phyloP scores from a whole-genome alignment of 2,888 invertebrate genomes.

The Ferdinandea cuprea region DNA sequence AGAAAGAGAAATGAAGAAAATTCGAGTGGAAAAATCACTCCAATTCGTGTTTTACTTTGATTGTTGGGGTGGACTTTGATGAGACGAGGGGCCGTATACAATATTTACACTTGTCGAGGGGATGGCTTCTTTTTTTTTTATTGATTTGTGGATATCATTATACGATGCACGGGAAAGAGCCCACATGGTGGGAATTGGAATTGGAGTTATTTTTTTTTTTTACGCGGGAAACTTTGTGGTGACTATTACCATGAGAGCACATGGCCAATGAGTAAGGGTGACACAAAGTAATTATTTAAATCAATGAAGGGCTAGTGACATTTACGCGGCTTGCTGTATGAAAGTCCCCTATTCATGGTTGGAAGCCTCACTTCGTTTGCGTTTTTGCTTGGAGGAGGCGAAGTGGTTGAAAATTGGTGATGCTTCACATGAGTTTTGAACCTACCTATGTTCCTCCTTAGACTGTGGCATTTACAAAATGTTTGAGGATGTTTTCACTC shows the following conservation, averaged over 20 bases:
- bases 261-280: neutral
- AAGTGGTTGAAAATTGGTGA: too few species aligned
- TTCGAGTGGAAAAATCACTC: slow-evolving; percentile 65
- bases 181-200: slow-evolving; percentile 28
- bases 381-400: too few species aligned
- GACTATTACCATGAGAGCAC: neutral
- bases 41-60: slow-evolving; percentile 59
- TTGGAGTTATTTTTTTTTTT: neutral
- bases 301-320: neutral
- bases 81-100: neutral
- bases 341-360: too few species aligned
- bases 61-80: slow-evolving; percentile 14
- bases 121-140: slow-evolving; percentile 17
- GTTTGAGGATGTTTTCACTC: too few species aligned
- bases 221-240: neutral
- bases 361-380: too few species aligned
- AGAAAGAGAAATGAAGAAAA: too few species aligned
- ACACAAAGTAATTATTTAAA: neutral
- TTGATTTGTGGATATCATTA: slow-evolving; percentile 32
- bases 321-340: neutral
- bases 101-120: slow-evolving; percentile 1
- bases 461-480: too few species aligned
- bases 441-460: too few species aligned
- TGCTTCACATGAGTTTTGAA: too few species aligned
- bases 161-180: slow-evolving; percentile 26